These are phyloP conservation scores for Pseudolaguvia tuberculata DNA, from an alignment of 2,113 vertebrate species.

Conservation along the genomic window DNA sequence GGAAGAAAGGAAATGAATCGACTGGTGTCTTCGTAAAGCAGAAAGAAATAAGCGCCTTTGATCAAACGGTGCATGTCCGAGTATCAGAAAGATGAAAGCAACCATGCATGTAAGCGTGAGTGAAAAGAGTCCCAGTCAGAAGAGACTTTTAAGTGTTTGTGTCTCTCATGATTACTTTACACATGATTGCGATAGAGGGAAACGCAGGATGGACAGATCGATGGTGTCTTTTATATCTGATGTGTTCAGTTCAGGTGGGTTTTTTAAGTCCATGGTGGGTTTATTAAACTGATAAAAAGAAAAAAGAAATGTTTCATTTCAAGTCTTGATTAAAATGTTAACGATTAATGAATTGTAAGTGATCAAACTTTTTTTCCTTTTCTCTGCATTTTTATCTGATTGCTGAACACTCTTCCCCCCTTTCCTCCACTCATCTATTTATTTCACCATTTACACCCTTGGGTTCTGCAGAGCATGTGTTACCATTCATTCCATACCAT, in stretches of 20 bases:
- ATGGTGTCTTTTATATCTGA: neutral
- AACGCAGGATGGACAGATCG: neutral
- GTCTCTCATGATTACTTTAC: slow-evolving; percentile 8
- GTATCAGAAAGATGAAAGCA: slow-evolving; percentile 41
- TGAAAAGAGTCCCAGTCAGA: slow-evolving; percentile 36
- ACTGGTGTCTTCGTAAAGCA: slow-evolving; percentile 46
- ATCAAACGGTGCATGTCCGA: slow-evolving; percentile 41
- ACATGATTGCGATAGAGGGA: neutral
- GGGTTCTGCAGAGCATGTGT: no score
- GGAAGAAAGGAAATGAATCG: slow-evolving; percentile 42
- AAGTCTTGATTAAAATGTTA: neutral
- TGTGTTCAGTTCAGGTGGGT: neutral
- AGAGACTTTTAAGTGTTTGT: slow-evolving; percentile 41
- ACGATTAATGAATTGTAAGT: neutral
- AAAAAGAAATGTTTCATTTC: neutral
- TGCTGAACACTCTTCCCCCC: no score
- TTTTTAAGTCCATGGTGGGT: neutral
- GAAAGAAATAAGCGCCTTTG: slow-evolving; percentile 47
- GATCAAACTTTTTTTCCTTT: no score
- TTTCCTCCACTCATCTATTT: no score
- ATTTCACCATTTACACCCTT: no score
- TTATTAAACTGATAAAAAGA: neutral
- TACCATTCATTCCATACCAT: no score
- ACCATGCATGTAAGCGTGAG: slow-evolving; percentile 25
- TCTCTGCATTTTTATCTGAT: no score